Evolutionary conservation across 2,888 invertebrate genomes (phyloP).

Genomic region (Pachydiplax longipennis): DNA sequence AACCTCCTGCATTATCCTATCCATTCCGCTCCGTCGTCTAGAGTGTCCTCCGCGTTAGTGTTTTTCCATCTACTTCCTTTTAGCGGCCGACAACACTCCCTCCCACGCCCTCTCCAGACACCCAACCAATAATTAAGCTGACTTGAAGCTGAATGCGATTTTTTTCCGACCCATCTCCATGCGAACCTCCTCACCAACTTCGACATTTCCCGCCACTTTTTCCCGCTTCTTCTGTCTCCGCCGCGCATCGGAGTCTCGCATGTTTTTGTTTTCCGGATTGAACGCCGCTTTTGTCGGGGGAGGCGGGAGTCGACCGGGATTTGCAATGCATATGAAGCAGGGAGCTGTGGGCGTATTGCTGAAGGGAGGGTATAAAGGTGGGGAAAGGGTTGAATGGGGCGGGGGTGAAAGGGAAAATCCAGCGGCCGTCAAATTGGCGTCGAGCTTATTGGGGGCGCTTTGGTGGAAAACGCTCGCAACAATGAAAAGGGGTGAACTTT

Average conservation of each 20-base stretch:
- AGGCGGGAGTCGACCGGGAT: not conserved
- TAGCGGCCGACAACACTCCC: not conserved
- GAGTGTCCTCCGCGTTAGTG: not conserved
- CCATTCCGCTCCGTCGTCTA: not conserved
- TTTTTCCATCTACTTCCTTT: not conserved
- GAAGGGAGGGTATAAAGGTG: not conserved
- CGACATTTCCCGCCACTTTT: not conserved
- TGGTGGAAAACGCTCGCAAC: slow-evolving; percentile 29
- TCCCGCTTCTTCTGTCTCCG: not conserved
- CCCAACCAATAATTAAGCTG: slow-evolving; percentile 24
- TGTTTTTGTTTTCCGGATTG: slow-evolving; percentile 37
- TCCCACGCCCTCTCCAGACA: not conserved
- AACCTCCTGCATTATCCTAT: not conserved
- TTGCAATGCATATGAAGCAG: slow-evolving; percentile 41
- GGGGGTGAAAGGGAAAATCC: slow-evolving; percentile 19
- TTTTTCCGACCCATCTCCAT: not conserved
- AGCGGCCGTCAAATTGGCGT: slow-evolving; percentile 43
- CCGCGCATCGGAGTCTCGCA: not conserved
- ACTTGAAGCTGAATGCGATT: slow-evolving; percentile 30
- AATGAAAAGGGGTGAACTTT: slow-evolving; percentile 35
- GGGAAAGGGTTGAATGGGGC: not conserved
- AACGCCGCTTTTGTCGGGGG: slow-evolving; percentile 17
- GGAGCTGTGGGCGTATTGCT: slow-evolving; percentile 5
- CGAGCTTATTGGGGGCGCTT: slow-evolving; percentile 25
- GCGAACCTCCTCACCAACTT: not conserved